Evolutionary conservation across 2,797 vertebrate species (phyloP), one percentile per base, ranked within the genome.

Genomic region (Sebastiscus albofasciatus): DNA sequence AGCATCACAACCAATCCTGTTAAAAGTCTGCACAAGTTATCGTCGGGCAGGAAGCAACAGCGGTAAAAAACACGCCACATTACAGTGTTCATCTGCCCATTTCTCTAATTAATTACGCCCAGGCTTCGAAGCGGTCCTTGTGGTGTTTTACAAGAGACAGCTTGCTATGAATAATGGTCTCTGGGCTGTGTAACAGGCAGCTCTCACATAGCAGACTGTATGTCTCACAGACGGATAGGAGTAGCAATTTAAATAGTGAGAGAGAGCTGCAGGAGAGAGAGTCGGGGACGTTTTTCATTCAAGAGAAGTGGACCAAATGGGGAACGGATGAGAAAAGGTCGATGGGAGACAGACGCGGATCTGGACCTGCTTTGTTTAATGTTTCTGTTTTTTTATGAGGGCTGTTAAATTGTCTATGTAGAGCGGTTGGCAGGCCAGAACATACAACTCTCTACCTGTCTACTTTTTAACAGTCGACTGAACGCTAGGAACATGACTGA

Each of bases 331-430:
- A 65, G 70, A 62, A 67, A 49, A 73, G 75, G 67, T 79, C 73
- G 56, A 84, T 79, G 77, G 74, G 82, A 90, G 82, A 75, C 76
- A 84, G 79, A 83, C 79, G 11, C 42, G 56, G 89, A 87, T 92
- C 87, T 91, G 90, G 82, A 87, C 66, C 77, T 49, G 65, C 56
- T 91, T 91, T 91, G 83, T 46, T 79, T 83, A 90, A 92, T 87
- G 79, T 87, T 80, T 78, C 70, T 34, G 77, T 82, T 94, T 92
- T 95, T 94, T 95, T 94, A 94, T 77, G 77, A 86, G 78, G 54
- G 74, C 58, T 85, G 80, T 92, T 93, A 94, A 94, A 91, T 76
- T 79, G 71, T 89, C 89, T 86, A 60, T 82, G 89, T 80, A 67
- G 67, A 82, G 72, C 20, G 33, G 72, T 87, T 93, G 87, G 85